These are phyloP conservation scores for Siderastrea radians DNA, from an alignment of 92 coral and sea anemone species.

Conservation along the genomic window DNA sequence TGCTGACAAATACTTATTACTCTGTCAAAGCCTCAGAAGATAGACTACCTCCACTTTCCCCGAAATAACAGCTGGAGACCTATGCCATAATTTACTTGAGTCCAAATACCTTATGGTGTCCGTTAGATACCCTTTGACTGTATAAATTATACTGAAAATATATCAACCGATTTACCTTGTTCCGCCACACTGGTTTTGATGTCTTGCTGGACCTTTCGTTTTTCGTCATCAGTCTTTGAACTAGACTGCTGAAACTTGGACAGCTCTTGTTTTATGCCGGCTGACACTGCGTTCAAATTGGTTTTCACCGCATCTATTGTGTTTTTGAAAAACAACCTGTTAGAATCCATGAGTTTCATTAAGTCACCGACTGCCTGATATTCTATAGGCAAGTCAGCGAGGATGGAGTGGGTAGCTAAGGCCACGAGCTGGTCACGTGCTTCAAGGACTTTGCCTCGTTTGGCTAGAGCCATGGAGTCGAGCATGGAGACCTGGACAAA, in stretches of 20 bases:
- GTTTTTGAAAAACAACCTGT: conserved; percentile 51
- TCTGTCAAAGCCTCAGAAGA: too few species aligned
- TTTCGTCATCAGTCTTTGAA: conserved; percentile 50
- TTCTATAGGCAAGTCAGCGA: conserved; percentile 45
- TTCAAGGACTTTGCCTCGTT: conserved; percentile 35
- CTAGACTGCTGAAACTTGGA: conserved; percentile 37
- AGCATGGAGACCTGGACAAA: conserved; percentile 53
- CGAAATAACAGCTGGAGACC: too few species aligned
- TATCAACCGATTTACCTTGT: background rate
- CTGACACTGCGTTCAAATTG: conserved; percentile 40
- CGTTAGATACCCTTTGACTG: too few species aligned
- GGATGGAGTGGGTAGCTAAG: conserved; percentile 8
- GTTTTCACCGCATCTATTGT: conserved; percentile 49
- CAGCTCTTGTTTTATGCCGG: conserved; percentile 38
- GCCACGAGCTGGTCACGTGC: conserved; percentile 34
- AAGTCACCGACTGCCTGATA: conserved; percentile 61
- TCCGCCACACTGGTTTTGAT: conserved; percentile 23
- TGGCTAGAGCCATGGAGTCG: conserved; percentile 64
- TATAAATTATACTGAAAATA: too few species aligned
- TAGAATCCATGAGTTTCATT: conserved; percentile 42
- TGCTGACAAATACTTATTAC: too few species aligned
- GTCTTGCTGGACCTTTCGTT: conserved; percentile 41
- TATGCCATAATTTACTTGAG: too few species aligned
- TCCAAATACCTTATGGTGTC: too few species aligned
- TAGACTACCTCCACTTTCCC: too few species aligned